Percentiles rank a stretch among this genome's conserved stretches.
Conservation (phyloP, 1,140 invertebrate genomes). For the Heliconius nattereri region DNA sequence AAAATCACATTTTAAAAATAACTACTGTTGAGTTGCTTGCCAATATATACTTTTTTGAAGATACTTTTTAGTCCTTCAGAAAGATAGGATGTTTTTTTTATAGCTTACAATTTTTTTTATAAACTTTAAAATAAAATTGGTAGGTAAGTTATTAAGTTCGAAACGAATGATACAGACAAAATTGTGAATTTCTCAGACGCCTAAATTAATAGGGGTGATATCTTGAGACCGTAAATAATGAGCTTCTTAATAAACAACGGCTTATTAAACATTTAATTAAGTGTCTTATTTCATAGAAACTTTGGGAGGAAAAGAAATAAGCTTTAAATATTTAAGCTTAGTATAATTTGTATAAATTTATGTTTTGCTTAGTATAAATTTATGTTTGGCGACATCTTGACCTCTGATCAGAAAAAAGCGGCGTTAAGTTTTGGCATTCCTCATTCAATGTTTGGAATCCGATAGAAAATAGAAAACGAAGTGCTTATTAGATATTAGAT, state of each 20-base stretch:
- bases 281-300: not conserved
- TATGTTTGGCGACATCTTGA: not conserved
- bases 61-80: too few species aligned
- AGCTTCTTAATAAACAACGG: not conserved
- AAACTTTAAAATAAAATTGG: too few species aligned
- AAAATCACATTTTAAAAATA: too few species aligned
- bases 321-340: not conserved
- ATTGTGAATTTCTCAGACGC: not conserved
- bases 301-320: not conserved
- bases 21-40: too few species aligned
- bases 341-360: too few species aligned
- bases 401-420: not conserved
- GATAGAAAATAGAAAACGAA: too few species aligned
- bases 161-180: not conserved
- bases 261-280: constrained; percentile 11
- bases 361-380: not conserved
- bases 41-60: too few species aligned
- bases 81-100: too few species aligned
- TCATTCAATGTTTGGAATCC: too few species aligned
- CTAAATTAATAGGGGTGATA: not conserved
- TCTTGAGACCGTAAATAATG: not conserved
- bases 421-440: not conserved
- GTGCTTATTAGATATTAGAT: too few species aligned
- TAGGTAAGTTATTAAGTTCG: too few species aligned
- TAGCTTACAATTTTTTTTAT: too few species aligned